Conservation (phyloP, 1,140 invertebrate genomes). For the Brachionus koreanus region DNA sequence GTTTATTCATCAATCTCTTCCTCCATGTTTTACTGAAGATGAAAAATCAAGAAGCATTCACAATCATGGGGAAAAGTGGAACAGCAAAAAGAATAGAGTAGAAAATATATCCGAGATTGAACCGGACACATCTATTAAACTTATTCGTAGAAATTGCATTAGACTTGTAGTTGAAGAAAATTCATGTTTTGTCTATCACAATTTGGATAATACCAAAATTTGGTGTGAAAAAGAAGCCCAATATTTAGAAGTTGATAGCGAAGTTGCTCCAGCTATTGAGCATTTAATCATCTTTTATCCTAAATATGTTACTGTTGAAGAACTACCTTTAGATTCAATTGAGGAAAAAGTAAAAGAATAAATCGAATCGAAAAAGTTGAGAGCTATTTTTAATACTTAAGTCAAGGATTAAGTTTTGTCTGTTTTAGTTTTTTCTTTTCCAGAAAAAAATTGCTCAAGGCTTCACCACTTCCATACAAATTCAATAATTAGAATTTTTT, state of each 20-base stretch:
- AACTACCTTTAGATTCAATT: conserved; percentile 66
- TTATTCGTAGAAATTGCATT: conserved; percentile 68
- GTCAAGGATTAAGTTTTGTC: too few species aligned
- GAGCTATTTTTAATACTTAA: too few species aligned
- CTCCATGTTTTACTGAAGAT: conserved; percentile 68
- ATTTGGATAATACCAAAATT: conserved; percentile 73
- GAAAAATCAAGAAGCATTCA: conserved; percentile 68
- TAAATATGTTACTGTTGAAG: conserved; percentile 67
- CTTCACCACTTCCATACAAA: not conserved
- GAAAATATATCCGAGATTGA: conserved; percentile 66
- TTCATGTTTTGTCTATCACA: conserved; percentile 70
- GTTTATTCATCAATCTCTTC: conserved; percentile 79
- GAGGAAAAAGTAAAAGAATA: conserved; percentile 63
- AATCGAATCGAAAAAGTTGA: not conserved
- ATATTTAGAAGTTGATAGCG: conserved; percentile 69
- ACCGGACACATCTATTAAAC: conserved; percentile 67
- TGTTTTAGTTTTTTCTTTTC: too few species aligned
- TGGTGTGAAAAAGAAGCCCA: conserved; percentile 76
- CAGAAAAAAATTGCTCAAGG: too few species aligned
- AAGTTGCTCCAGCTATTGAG: conserved; percentile 67
- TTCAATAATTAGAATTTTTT: conserved; percentile 45
- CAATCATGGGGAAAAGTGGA: conserved; percentile 66
- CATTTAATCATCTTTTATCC: conserved; percentile 72
- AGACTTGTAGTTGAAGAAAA: conserved; percentile 70
- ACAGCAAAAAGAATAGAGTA: conserved; percentile 62